phyloP scores from a whole-genome alignment of 2,113 vertebrate genomes.

The Apteryx owenii region DNA sequence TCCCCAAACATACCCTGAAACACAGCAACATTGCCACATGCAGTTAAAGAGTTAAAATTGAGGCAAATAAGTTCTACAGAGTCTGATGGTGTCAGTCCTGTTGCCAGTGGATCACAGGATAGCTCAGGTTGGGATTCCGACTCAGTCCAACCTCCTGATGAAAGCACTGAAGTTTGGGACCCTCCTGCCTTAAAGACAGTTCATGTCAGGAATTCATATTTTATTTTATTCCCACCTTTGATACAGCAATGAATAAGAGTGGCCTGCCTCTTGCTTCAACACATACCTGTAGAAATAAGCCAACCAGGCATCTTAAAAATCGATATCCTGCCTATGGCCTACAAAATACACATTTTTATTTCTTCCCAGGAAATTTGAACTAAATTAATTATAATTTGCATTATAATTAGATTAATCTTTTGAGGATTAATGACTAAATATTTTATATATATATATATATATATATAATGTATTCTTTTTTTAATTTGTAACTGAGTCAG shows the following conservation, averaged over 20 bases:
- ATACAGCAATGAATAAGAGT: neutral
- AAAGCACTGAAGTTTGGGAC: neutral
- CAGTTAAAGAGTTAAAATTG: neutral
- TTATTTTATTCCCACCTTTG: neutral
- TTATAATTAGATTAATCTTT: neutral
- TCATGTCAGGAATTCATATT: neutral
- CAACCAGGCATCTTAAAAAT: neutral
- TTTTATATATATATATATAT: neutral
- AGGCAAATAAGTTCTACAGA: neutral
- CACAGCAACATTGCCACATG: neutral
- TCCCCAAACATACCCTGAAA: neutral
- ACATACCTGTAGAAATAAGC: neutral
- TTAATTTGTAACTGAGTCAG: neutral
- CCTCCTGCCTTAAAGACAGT: neutral
- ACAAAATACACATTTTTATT: neutral
- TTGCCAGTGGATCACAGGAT: neutral
- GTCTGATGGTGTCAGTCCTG: neutral
- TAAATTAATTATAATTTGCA: neutral
- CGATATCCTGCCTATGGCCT: neutral
- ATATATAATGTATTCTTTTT: neutral
- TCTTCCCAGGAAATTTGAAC: neutral
- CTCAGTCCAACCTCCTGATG: neutral
- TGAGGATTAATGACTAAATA: neutral
- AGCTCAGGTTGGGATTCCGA: neutral
- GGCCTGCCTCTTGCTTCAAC: neutral